A percentile compares a stretch with the other conserved stretches of the same genome.
phyloP scores from a whole-genome alignment of 2,797 vertebrate species.

The Galagoides demidoff region DNA sequence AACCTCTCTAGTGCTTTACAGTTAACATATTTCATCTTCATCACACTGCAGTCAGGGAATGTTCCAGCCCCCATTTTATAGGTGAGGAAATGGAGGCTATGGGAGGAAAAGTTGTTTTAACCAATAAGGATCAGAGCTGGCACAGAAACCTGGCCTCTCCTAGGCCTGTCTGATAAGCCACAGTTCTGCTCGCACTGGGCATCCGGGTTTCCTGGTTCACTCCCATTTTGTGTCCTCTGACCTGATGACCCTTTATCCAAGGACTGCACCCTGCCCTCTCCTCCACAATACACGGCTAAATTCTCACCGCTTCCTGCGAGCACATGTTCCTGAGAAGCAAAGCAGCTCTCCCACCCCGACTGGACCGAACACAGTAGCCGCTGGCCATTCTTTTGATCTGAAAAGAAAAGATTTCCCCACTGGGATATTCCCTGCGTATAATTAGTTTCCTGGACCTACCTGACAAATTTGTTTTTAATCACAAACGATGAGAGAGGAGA shows the following conservation, averaged over 20 bases:
- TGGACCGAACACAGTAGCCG: constrained; percentile 69
- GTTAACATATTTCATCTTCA: background rate
- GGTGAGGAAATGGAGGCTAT: background rate
- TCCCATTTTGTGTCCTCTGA: background rate
- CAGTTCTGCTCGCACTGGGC: background rate
- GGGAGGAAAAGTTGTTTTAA: background rate
- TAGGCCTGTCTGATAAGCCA: background rate
- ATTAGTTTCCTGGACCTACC: constrained; percentile 79
- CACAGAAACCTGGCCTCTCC: background rate
- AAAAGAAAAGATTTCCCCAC: constrained; percentile 75
- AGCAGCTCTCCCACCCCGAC: background rate
- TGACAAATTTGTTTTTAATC: constrained; percentile 76
- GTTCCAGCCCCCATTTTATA: background rate
- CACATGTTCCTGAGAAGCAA: constrained; percentile 39
- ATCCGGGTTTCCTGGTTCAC: background rate
- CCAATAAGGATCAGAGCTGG: background rate
- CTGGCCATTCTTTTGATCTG: constrained; percentile 77
- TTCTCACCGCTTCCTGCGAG: constrained; percentile 50
- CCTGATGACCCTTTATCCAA: background rate
- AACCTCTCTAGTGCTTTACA: background rate
- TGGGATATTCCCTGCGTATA: constrained; percentile 73
- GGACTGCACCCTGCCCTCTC: background rate
- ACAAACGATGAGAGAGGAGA: constrained; percentile 20
- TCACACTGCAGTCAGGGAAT: background rate
- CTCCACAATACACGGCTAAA: constrained; percentile 50